Evolutionary conservation across 2,113 vertebrate species (phyloP).

Genomic region (Tragelaphus strepsiceros): DNA sequence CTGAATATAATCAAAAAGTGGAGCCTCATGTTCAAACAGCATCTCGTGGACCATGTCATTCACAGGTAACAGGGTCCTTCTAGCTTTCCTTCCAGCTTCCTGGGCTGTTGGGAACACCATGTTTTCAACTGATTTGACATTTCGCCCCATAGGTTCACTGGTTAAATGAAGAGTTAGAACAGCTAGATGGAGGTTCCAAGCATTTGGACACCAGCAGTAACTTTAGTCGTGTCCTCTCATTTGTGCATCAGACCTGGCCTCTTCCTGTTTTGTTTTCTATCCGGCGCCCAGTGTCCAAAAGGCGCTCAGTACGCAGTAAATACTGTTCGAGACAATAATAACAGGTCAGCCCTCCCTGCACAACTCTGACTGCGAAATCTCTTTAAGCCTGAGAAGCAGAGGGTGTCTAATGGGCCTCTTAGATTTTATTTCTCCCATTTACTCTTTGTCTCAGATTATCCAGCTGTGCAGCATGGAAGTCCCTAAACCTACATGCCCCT

Average conservation of each 20-base stretch:
- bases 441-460: neutral
- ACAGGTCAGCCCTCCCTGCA: neutral
- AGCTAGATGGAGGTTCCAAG: neutral
- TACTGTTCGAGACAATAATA: neutral
- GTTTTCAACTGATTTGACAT: neutral
- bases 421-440: slow-evolving; percentile 25
- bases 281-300: neutral
- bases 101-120: neutral
- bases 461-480: neutral
- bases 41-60: slow-evolving; percentile 90
- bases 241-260: neutral
- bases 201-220: neutral
- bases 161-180: neutral
- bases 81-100: neutral
- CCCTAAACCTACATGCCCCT: neutral
- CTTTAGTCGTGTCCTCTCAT: neutral
- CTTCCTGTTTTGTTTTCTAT: slow-evolving; percentile 16
- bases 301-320: neutral
- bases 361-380: neutral
- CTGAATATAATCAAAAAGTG: slow-evolving; percentile 91
- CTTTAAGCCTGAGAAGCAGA: neutral
- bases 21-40: slow-evolving; percentile 96
- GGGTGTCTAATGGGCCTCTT: neutral
- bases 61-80: slow-evolving; percentile 81
- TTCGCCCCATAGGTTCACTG: neutral